Evolutionary conservation across 2,888 invertebrate species (phyloP), one percentile per base, ranked within the genome.

Genomic region (Drepanosiphum platanoidis): DNA sequence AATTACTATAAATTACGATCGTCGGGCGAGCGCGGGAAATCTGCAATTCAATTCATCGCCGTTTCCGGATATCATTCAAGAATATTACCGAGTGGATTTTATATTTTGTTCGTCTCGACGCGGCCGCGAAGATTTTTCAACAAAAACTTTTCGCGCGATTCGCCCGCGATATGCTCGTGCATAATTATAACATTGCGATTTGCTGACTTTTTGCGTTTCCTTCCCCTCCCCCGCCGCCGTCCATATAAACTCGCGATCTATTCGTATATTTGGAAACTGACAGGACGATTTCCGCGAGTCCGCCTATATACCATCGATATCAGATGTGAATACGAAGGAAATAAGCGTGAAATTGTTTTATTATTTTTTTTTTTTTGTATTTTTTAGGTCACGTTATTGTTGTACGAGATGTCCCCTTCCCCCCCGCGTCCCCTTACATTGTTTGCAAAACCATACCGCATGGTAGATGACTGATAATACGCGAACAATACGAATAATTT

Each of bases 41-140:
- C 74, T 82, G 82, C 82, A 74, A 82, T 82, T 82, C 82, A 74
- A 74, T 74, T 64, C 27, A 30, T 42, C 7, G n/a, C 58, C 61
- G n/a, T 72, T 82, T 82, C n/a, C 42, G 39, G 32, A 66, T 66
- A 66, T 66, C 66, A 74, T 83, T 68, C 72, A 64, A 75, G 52
- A 83, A 75, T 83, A 32, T 72, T 72, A 64, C 5, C 39, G 15
- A 81, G 71, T 30, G 22, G 70, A 81, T 71, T 71, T 61, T 30
- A 18, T 81, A 58, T 71, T 75, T 1, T 58, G 15, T 74, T 74
- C 34, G 8, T 11, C 36, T 11, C n/a, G 5, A 27, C 5, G 39
- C 64, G 13, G 13, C 64, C 8, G 30, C 3, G n/a, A 32, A 72
- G 42, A 72, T 42, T 18, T 64, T 39, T 39, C 22, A n/a, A 32